Base-by-base conservation (phyloP, 2,797 vertebrate genomes). In the Leuciscus waleckii region DNA sequence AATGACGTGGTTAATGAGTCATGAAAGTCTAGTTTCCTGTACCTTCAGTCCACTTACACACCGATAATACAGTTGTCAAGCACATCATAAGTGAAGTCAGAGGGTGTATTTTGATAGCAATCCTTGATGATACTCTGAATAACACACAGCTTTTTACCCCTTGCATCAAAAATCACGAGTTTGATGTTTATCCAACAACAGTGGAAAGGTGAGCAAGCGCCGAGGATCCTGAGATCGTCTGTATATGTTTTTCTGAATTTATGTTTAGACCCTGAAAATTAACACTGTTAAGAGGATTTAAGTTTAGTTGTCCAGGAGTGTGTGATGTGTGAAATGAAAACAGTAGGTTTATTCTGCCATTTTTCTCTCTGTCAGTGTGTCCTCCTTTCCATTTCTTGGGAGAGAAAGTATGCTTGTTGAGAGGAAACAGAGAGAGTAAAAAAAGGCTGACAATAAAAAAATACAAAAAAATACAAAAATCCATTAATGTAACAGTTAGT, bases 161-260 rank as follows among this genome's bases (percentile, higher is more conserved):
- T 63, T 29, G 16, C 29, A 56, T 65, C 37, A 7, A 1, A 84
- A 56, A 78, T 70, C 63, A 70, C 26, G 1, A 37, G 74, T 70
- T 77, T 41, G 32, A 43, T 84, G 61, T 69, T 76, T 84, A 76
- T 77, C 58, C 82, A 56, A 41, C 35, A 69, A 78, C 82, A 84
- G 1, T 32, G 82, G 5, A 37, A 78, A 68, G 74, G 35, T 58
- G 46, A 78, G 35, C 17, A 63, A 74, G 5, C 17, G 1, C 16
- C 29, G 35, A 84, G 68, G 46, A 83, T 68, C 61, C 46, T 77
- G 74, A 32, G n/a, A 56, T 54, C 51, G 10, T 77, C 17, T 41
- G 19, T 7, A 13, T 77, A 3, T 76, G 58, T 77, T 26, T 54
- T 54, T 83, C 23, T 41, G 26, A 32, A 73, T 32, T 16, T 26